phyloP scores from a whole-genome alignment of 2,888 invertebrate genomes.

The Netelia melanura region DNA sequence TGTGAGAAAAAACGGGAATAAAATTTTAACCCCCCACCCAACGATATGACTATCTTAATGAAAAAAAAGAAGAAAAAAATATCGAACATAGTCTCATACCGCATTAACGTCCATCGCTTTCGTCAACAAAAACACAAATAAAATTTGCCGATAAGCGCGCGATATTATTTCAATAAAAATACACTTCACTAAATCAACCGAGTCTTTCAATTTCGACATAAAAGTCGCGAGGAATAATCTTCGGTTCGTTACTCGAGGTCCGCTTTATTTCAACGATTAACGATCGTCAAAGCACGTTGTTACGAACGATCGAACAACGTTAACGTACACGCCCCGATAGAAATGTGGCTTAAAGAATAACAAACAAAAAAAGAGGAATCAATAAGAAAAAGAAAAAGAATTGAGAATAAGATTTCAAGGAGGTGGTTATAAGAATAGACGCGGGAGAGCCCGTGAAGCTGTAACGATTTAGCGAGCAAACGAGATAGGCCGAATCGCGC shows the following conservation, averaged over 20 bases:
- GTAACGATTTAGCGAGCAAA: conserved; percentile 50
- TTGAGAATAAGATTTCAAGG: neutral
- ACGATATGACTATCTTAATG: no score
- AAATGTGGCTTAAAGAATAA: neutral
- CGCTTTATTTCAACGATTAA: neutral
- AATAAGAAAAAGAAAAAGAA: conserved; percentile 1
- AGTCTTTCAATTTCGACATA: neutral
- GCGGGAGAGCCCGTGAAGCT: neutral
- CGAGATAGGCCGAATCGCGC: conserved; percentile 51
- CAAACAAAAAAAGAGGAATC: neutral
- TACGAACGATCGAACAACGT: neutral
- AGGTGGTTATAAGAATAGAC: neutral
- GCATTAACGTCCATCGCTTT: no score
- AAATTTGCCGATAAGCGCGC: no score
- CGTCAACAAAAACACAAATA: no score
- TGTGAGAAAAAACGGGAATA: no score
- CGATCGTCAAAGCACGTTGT: neutral
- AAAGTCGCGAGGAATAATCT: neutral
- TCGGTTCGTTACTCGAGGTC: neutral
- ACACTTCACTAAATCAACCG: neutral
- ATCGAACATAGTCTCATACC: no score
- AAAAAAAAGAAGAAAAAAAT: no score
- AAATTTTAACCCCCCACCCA: no score
- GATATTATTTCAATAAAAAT: neutral
- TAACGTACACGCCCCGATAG: neutral